Percentiles rank a stretch among this genome's conserved stretches.
Evolutionary conservation across 2,888 invertebrate genomes (phyloP).

Genomic region (Prenolepis imparis): DNA sequence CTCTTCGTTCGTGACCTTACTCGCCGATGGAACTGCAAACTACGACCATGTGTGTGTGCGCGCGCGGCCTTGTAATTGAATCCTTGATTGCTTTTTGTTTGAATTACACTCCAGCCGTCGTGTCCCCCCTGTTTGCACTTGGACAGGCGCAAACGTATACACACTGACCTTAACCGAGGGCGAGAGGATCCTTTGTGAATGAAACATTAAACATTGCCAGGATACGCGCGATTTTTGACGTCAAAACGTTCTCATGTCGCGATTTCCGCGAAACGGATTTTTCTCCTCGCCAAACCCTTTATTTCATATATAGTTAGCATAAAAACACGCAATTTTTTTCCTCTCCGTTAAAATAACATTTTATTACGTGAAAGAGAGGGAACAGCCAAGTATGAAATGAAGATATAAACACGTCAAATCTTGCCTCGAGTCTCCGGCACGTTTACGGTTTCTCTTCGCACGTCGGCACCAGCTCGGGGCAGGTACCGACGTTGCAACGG

Average conservation of each 20-base stretch:
- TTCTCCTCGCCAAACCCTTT: not conserved
- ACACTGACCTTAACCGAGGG: constrained; percentile 53
- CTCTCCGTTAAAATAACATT: not conserved
- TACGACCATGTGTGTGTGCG: not conserved
- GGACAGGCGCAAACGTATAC: constrained; percentile 16
- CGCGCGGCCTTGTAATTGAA: constrained; percentile 61
- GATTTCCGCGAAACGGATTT: not conserved
- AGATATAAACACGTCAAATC: not conserved
- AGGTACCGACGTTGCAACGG: constrained; percentile 75
- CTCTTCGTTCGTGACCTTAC: constrained; percentile 55
- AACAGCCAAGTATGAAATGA: not conserved
- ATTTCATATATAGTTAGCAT: too few relatives aligned
- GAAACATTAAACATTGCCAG: constrained; percentile 36
- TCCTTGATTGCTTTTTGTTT: constrained; percentile 67
- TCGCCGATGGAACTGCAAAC: constrained; percentile 53
- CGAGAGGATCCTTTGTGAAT: constrained; percentile 41
- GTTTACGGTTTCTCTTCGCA: constrained; percentile 65
- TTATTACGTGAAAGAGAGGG: not conserved
- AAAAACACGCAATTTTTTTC: not conserved
- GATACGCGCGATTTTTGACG: not conserved
- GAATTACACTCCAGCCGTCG: constrained; percentile 56
- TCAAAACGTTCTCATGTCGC: not conserved
- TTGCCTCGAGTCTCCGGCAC: not conserved
- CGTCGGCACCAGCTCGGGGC: constrained; percentile 75
- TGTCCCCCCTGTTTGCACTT: constrained; percentile 56